Evolutionary conservation across 2,888 invertebrate species (phyloP), one percentile per base, ranked within the genome.

Genomic region (Acleris cristana): DNA sequence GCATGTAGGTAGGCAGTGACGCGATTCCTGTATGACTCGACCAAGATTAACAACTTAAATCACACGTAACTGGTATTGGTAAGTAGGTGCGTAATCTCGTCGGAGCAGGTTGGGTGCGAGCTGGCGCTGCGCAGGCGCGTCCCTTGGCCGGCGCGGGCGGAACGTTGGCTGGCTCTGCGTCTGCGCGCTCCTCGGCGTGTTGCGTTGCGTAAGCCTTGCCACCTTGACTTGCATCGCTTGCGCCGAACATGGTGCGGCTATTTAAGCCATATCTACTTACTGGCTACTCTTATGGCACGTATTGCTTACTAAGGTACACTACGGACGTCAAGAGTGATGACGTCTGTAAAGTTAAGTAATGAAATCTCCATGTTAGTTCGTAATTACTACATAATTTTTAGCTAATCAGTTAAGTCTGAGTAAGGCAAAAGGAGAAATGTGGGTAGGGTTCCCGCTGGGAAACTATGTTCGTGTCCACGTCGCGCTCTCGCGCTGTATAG

Each of bases 141-240:
- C 61, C 48, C 63, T 64, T 59, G 53, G 69, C 65, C 56, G 63
- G 69, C 68, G 54, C 61, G 66, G 64, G 55, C 57, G 56, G 68
- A 62, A 62, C 70, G 45, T 62, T 70, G 61, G 69, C 66, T 45
- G 40, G 40, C 14, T 40, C 40, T 14, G 40, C 52, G 57, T 58
- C 69, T 69, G 76, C 77, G 76, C 72, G 78, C 81, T 81, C 78
- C 80, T 82, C 81, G 78, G 74, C 69, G 64, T 70, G 77, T 87
- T 89, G 84, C 82, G 77, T 87, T 89, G 84, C 82, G 85, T 79
- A 86, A 87, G 75, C 75, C 76, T 76, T 26, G 26, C 82, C 80
- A 87, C 86, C 86, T 88, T 89, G 88, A 88, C 83, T 85, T 81
- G 86, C 80, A 85, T 83, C 82, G 77, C 83, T 79, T 83, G 79